Percentiles rank a stretch among this genome's conserved stretches.
Evolutionary conservation across 1,140 invertebrate species (phyloP).

Genomic region (Pseudomyrmex gracilis): DNA sequence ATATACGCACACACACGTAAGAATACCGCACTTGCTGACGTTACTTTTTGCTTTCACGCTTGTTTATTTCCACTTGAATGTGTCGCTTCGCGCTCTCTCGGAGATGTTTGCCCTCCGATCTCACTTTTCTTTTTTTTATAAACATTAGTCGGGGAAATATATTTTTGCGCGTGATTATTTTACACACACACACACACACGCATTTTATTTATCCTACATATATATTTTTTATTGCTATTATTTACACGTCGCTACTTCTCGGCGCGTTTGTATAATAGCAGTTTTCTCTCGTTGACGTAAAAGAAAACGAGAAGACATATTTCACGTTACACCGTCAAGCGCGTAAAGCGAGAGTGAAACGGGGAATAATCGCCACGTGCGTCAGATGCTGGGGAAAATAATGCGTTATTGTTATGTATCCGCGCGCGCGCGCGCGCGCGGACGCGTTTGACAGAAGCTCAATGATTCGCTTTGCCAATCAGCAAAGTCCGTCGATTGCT

Average conservation of each 20-base stretch:
- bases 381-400: constrained; percentile 62
- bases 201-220: too few species aligned
- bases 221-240: too few species aligned
- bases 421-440: too few species aligned
- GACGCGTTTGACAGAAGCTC: constrained; percentile 72
- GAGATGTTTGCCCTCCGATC: too few species aligned
- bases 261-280: too few species aligned
- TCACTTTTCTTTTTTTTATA: too few species aligned
- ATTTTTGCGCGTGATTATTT: too few species aligned
- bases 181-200: too few species aligned
- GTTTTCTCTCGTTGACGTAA: neutral
- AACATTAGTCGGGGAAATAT: too few species aligned
- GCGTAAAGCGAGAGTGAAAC: constrained; percentile 10
- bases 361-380: constrained; percentile 28
- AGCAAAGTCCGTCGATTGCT: constrained; percentile 51
- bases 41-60: constrained; percentile 22
- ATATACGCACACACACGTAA: too few species aligned
- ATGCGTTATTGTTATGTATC: constrained; percentile 63
- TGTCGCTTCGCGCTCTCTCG: neutral
- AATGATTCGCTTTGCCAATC: constrained; percentile 60
- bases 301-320: neutral
- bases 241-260: neutral
- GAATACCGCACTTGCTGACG: neutral
- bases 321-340: neutral
- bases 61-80: neutral